Evolutionary conservation across 2,888 invertebrate species (phyloP), one percentile per base, ranked within the genome.

Genomic region (Seira musarum): DNA sequence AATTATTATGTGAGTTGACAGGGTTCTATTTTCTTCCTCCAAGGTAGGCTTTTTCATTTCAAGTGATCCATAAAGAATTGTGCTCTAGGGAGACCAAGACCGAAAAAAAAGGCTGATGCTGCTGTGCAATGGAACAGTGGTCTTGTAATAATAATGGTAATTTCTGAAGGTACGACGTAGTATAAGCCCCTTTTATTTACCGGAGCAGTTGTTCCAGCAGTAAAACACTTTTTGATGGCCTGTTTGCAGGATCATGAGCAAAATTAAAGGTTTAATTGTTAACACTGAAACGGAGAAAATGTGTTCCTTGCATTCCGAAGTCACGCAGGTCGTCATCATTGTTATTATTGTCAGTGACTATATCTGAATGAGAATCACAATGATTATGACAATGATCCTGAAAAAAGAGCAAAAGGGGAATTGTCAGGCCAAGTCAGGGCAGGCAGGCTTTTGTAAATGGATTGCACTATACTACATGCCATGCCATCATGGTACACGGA

Each of bases 331-430:
- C 79, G 73, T 72, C 30, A 71, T 30, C 67, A 57, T 72, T 72
- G 72, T 68, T 72, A 57, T 72, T 72, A 78, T 68, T 79, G 79
- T 79, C 79, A 64, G 68, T 68, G 68, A 40, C 64, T 68, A 53
- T 76, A 63, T 73, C 65, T 71, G 65, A 73, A 79, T 79, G 79
- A 69, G 69, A 73, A 73, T 73, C 68, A 63, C 69, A 68, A 79
- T 79, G 79, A 79, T 79, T 79, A 79, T 79, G 73, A 65, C 73
- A 79, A 79, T 79, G 79, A 73, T 57, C 57, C 69, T 19, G 57
- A 19, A 66, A 60, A 65, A 68, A 68, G 73, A 57, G 57, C 3
- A 66, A 60, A 65, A 68, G 73, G 73, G 64, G 68, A 69, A 64
- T 40, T 8, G 30, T 8, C 3, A 30, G 30, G 60, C 46, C 71